Evolutionary conservation across 37 sponge, comb jelly and placozoan species (phyloP), one percentile per base, ranked within the genome.

Genomic region (Geodia barretti): DNA sequence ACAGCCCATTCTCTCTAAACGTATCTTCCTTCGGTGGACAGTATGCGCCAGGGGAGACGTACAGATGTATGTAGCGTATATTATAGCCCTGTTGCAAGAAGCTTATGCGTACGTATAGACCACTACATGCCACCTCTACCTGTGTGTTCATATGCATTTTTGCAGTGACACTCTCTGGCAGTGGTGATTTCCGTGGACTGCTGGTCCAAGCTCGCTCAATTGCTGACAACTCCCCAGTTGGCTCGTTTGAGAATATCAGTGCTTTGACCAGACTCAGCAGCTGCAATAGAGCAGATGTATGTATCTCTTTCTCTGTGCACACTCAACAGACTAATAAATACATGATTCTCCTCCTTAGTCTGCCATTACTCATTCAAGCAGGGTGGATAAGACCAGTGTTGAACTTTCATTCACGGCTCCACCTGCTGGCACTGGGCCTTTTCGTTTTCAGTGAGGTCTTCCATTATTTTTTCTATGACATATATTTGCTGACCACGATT

Each of bases 121-220:
- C n/a, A n/a, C n/a, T n/a, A n/a, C n/a, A n/a, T n/a, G n/a, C n/a
- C n/a, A n/a, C n/a, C n/a, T n/a, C n/a, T n/a, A n/a, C n/a, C n/a
- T n/a, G n/a, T n/a, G n/a, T n/a, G n/a, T n/a, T n/a, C n/a, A n/a
- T n/a, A n/a, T n/a, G n/a, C n/a, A n/a, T n/a, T n/a, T 65, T 17
- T 30, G 28, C 67, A 30, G 67, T 30, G 54, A 30, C 70, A 1
- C 14, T 31, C 29, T 28, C 73, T 70, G 82, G 82, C 1, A 47
- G 58, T 60, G 73, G 42, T 17, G 28, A 43, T 21, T 24, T 70
- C 20, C 43, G 29, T 81, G 82, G 69, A 25, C 29, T 66, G 9
- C 38, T 90, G 72, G 91, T 86, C 25, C 32, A 81, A 21, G 78
- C 78, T 42, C 63, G 64, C 54, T 90, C 54, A 47, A 47, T 47